A percentile compares a stretch with the other conserved stretches of the same genome.
Evolutionary conservation across 2,888 invertebrate genomes (phyloP).

Genomic region (Spialia ferax): DNA sequence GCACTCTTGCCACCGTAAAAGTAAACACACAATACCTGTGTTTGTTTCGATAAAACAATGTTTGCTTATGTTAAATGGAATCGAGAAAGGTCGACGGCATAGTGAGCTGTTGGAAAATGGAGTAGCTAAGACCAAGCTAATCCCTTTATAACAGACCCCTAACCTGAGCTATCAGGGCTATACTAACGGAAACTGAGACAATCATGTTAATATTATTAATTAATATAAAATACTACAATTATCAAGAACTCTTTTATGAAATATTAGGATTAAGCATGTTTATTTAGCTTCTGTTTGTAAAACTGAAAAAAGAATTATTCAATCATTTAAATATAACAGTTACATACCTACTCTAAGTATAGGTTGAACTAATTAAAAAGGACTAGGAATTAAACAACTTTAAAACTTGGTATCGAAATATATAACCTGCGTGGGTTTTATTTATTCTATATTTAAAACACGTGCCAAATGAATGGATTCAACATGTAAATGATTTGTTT

Average conservation of each 20-base stretch:
- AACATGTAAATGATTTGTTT: conserved; percentile 10
- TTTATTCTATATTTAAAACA: conserved; percentile 5
- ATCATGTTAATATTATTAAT: too few species aligned
- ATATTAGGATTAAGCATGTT: too few species aligned
- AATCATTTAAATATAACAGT: too few species aligned
- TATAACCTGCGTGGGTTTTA: neutral
- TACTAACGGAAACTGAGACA: neutral
- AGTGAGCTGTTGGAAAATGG: neutral
- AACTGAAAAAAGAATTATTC: too few species aligned
- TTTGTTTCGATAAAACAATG: neutral
- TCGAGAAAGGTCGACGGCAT: neutral
- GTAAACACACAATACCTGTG: too few species aligned
- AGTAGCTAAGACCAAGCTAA: neutral
- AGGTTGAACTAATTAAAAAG: too few species aligned
- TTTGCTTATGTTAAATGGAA: neutral
- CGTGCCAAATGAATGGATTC: conserved; percentile 8
- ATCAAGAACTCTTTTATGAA: too few species aligned
- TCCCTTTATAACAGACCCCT: neutral
- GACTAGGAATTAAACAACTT: too few species aligned
- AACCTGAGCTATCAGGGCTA: neutral
- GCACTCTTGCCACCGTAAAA: too few species aligned
- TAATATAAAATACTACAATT: too few species aligned
- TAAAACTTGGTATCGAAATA: neutral
- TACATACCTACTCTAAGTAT: too few species aligned
- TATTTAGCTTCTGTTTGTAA: too few species aligned